A percentile compares a stretch with the other conserved stretches of the same genome.
Evolutionary conservation across 2,888 invertebrate species (phyloP).

Genomic region (Oxycera nigricornis): DNA sequence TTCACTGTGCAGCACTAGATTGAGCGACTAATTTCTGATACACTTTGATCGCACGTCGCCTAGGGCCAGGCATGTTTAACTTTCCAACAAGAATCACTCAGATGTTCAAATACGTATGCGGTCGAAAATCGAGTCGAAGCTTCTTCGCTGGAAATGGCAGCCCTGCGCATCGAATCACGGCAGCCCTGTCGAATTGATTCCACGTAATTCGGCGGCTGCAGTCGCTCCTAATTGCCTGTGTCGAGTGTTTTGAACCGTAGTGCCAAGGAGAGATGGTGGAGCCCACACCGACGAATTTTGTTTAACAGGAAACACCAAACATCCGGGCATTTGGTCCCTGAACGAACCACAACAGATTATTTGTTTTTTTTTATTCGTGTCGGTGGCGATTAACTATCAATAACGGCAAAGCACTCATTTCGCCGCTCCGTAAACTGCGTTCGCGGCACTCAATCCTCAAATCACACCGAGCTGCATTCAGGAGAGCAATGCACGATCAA

Average conservation of each 20-base stretch:
- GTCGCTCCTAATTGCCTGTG: background rate
- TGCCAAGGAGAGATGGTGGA: background rate
- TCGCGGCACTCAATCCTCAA: background rate
- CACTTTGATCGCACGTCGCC: background rate
- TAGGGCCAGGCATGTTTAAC: background rate
- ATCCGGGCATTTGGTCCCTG: constrained; percentile 27
- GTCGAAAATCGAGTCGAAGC: background rate
- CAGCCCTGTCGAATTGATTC: constrained; percentile 13
- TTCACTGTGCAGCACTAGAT: background rate
- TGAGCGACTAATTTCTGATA: background rate
- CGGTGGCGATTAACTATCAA: too few relatives aligned
- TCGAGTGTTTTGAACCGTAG: background rate
- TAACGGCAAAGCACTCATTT: too few relatives aligned
- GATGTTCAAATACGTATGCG: background rate
- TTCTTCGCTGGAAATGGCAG: constrained; percentile 18
- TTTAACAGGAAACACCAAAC: constrained; percentile 27
- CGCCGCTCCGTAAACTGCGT: background rate
- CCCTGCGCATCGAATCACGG: background rate
- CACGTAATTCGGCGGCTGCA: background rate
- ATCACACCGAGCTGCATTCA: background rate
- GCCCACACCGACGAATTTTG: constrained; percentile 22
- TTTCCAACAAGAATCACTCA: background rate
- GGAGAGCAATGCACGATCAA: background rate
- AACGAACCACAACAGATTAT: background rate
- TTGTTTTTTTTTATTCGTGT: background rate